These are phyloP conservation scores for Ophonus ardosiacus DNA, from an alignment of 2,888 invertebrate species.

Conservation along the genomic window DNA sequence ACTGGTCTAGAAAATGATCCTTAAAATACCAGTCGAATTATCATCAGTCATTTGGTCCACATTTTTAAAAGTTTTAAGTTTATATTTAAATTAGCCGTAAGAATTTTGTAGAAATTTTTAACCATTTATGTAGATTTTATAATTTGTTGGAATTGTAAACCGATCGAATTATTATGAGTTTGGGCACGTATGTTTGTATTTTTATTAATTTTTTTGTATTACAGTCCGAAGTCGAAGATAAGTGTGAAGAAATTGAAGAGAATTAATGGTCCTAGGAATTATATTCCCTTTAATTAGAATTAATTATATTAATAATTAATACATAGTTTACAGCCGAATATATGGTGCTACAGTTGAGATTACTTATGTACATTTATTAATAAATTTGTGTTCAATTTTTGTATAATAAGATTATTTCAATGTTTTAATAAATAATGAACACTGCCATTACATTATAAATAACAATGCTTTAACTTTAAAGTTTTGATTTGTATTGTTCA, in stretches of 20 bases:
- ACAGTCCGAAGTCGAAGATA: constrained; percentile 87
- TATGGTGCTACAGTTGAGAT: constrained; percentile 62
- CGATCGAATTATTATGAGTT: too few relatives aligned
- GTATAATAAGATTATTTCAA: constrained; percentile 21
- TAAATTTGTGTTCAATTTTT: constrained; percentile 45
- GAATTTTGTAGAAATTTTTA: too few relatives aligned
- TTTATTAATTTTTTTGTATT: constrained; percentile 70
- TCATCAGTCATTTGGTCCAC: too few relatives aligned
- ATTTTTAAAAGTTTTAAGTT: too few relatives aligned
- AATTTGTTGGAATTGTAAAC: too few relatives aligned
- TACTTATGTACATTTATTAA: constrained; percentile 50
- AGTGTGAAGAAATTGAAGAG: constrained; percentile 83
- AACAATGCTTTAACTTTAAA: constrained; percentile 31
- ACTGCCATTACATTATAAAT: constrained; percentile 59
- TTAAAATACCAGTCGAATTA: too few relatives aligned
- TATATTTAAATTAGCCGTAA: too few relatives aligned
- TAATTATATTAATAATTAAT: constrained; percentile 48
- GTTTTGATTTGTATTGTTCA: not conserved
- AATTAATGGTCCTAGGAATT: constrained; percentile 50
- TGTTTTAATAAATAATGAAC: constrained; percentile 51
- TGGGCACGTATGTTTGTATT: constrained; percentile 31
- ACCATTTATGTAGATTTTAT: too few relatives aligned
- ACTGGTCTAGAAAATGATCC: too few relatives aligned
- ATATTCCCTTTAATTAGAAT: constrained; percentile 38
- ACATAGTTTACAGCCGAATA: constrained; percentile 56